Evolutionary conservation across 2,797 vertebrate species (phyloP).

Genomic region (Pipistrellus kuhlii): DNA sequence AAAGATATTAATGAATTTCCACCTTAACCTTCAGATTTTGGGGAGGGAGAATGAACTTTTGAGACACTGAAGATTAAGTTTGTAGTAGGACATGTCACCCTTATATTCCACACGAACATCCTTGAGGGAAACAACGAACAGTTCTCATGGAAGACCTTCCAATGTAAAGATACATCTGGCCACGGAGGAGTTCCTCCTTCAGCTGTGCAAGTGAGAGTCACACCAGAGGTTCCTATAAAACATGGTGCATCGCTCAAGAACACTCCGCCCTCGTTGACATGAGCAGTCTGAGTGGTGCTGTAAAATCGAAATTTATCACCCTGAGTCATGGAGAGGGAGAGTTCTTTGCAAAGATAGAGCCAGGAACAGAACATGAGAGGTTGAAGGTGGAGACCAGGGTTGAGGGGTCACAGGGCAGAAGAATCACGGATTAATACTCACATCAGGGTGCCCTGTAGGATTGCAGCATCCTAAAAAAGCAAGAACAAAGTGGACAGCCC

Average conservation of each 20-base stretch:
- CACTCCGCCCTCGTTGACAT: fast-evolving
- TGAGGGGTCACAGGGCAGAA: not conserved
- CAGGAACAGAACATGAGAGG: not conserved
- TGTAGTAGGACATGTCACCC: not conserved
- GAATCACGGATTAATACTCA: not conserved
- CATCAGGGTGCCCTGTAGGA: not conserved
- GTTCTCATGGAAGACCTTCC: not conserved
- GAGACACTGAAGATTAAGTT: not conserved
- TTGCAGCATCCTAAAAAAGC: not conserved
- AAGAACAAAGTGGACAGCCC: not conserved
- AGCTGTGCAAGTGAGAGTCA: not conserved
- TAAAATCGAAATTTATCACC: not conserved
- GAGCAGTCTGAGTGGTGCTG: not conserved
- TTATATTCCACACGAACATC: fast-evolving
- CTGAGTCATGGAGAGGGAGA: not conserved
- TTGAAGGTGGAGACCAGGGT: not conserved
- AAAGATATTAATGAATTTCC: not conserved
- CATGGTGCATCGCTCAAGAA: not conserved
- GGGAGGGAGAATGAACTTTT: not conserved
- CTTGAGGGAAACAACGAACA: not conserved
- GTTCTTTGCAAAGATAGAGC: not conserved
- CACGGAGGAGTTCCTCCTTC: fast-evolving
- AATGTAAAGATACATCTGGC: fast-evolving
- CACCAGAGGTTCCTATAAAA: not conserved
- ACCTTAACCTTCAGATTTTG: not conserved